Evolutionary conservation across 1,140 invertebrate species (phyloP), one percentile per base, ranked within the genome.

Genomic region (Polypedilum pembai): DNA sequence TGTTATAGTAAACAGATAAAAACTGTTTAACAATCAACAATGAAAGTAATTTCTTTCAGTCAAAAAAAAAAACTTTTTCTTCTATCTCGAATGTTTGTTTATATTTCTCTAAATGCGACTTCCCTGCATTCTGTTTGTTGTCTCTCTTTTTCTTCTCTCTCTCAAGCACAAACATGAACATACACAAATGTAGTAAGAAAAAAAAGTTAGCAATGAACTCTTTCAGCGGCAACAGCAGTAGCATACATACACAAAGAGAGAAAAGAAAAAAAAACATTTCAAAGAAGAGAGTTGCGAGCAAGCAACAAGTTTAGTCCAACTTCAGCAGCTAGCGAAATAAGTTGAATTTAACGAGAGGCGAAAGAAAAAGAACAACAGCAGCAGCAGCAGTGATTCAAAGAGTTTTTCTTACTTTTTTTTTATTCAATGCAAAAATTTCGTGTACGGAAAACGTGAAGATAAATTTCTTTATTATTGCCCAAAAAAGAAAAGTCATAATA

Each of bases 241-340:
- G 45, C 45, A 69, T 21, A 69, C 65, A 69, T 18, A 69, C 5
- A 69, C 8, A 69, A 69, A 69, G 17, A 12, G 10, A 12, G n/a
- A 69, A 69, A 66, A 18, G 63, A 66, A 65, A 66, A 8, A 69
- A 18, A 18, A 69, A 66, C 7, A 20, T n/a, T 3, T 66, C 7
- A 20, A 69, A 69, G 65, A 69, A 69, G 65, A 69, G 65, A 69
- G 65, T n/a, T 20, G 65, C 17, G n/a, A 15, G 65, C 17, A n/a
- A 15, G 65, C 65, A 69, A 69, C 65, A 69, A 69, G 65, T 69
- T 69, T 21, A 69, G 65, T 69, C 20, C 20, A 69, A 69, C 65
- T 69, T 69, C 65, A 69, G 20, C 65, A 69, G 65, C 65, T 21
- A 21, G 18, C 65, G 65, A 69, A 69, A 69, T 69, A 69, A 69